phyloP scores from a whole-genome alignment of 2,888 invertebrate genomes.

The Diachrysia chrysitis region DNA sequence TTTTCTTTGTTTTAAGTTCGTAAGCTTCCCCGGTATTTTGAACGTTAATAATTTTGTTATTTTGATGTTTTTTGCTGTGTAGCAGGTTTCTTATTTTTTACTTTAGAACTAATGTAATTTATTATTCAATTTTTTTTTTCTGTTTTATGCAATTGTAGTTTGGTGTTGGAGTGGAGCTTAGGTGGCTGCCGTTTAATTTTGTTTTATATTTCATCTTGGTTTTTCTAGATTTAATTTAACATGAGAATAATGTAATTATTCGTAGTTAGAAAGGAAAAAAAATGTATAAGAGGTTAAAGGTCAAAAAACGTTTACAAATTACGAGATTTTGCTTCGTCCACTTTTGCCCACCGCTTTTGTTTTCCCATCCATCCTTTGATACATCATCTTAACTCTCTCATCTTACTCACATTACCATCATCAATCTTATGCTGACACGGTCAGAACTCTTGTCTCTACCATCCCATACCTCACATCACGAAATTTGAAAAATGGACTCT shows the following conservation, averaged over 20 bases:
- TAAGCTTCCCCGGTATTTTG: background rate
- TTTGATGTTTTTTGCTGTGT: background rate
- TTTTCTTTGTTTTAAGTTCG: background rate
- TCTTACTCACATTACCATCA: slow-evolving; percentile 1
- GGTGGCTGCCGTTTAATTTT: background rate
- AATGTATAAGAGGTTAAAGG: too few species aligned
- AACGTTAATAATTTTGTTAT: slow-evolving; percentile 8
- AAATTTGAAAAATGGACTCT: background rate
- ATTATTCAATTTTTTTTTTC: background rate
- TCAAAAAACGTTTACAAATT: background rate
- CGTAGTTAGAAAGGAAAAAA: too few species aligned
- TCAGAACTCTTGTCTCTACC: background rate
- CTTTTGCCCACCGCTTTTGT: too few species aligned
- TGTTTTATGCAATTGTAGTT: background rate
- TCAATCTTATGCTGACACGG: background rate
- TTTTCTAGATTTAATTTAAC: background rate
- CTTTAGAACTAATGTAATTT: background rate
- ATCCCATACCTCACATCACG: background rate
- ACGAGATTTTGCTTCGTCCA: too few species aligned
- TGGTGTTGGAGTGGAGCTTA: slow-evolving; percentile 1
- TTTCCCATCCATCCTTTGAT: background rate
- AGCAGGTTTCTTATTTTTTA: background rate
- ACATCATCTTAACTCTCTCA: slow-evolving; percentile 4
- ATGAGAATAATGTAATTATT: background rate
- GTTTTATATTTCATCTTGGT: background rate